Base-by-base conservation (phyloP, 2,888 invertebrate genomes). In the Epistrophe grossulariae region DNA sequence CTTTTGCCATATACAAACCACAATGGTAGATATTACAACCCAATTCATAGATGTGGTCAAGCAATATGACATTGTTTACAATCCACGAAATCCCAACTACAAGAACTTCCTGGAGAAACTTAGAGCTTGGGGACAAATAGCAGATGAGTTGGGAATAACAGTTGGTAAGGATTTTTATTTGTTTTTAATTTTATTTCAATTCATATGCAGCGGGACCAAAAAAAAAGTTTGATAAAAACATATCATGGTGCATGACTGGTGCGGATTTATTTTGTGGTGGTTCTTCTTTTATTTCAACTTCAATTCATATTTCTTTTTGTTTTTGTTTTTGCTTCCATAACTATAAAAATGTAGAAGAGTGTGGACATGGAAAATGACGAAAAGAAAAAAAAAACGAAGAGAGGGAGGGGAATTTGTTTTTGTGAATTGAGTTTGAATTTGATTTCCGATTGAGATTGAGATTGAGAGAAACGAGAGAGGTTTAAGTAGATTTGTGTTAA, bases 21-120 rank as follows among this genome's bases (percentile, higher is more conserved):
- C 48, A 71, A 82, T 87, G 87, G 82, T 79, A 70, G 92, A 92
- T 88, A 92, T 92, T 79, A 92, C 93, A 43, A 91, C 91, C 66
- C 91, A 93, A 84, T 92, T 93, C 87, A 92, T 92, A 82, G 92
- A 92, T 88, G 92, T 93, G 79, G 92, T 92, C 24, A 92, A 92
- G 89, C 91, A 90, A 83, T 91, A 92, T 84, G 92, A 92, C 88
- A 91, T 92, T 64, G 92, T 92, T 68, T 92, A 92, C 88, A 92
- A 92, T 81, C 92, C 92, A 52, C 91, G 92, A 84, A 92, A 92
- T 91, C 92, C 92, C 38, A 92, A 92, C 88, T 92, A 92, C 88
- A 92, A 92, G 89, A 92, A 93, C 88, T 91, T 92, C 81, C 91
- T 92, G 89, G 91, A 91, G 83, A 92, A 92, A 90, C 89, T 91